Evolutionary conservation across 2,888 invertebrate genomes (phyloP), one percentile per base, ranked within the genome.

Genomic region (Fabriciana adippe): DNA sequence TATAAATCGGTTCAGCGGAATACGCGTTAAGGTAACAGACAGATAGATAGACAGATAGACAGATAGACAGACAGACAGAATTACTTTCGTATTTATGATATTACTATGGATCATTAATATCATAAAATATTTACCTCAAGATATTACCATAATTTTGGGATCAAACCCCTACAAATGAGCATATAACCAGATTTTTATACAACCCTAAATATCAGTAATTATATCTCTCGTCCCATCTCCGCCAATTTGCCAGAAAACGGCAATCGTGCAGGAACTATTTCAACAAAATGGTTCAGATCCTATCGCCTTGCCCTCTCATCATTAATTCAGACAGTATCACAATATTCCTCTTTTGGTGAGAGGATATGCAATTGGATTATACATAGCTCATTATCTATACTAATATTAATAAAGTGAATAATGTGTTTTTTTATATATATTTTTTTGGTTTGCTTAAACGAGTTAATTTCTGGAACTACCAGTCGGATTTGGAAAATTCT

Each of bases 281-380:
- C 64, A 66, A 67, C 62, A 62, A 67, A 72, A 66, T 71, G 69
- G 66, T 53, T 60, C 45, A 70, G 67, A 51, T 63, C 41, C 53
- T 67, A 66, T 68, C 67, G 55, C 15, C 62, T 65, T 60, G 56
- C 35, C 64, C 67, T 65, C 63, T 71, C 70, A 73, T 73, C 72
- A 72, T 66, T 70, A 69, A 75, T 72, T 73, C 71, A 66, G 65
- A 56, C 62, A 51, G 65, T 66, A 57, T 67, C 64, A 64, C 59
- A 51, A 64, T 55, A 50, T 70, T 64, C 50, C 66, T 66, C 63
- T 61, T 70, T 68, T 61, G 70, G 16, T 59, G 31, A 41, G 18
- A n/a, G 5, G 15, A 21, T 14, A 4, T 45, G 8, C 21, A 26
- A 16, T 48, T 59, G n/a, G 48, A 48, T 59, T 59, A 59, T 48